Percentiles rank a stretch among this genome's conserved stretches.
Evolutionary conservation across 1,140 invertebrate genomes (phyloP).

Genomic region (Halictus rubicundus): DNA sequence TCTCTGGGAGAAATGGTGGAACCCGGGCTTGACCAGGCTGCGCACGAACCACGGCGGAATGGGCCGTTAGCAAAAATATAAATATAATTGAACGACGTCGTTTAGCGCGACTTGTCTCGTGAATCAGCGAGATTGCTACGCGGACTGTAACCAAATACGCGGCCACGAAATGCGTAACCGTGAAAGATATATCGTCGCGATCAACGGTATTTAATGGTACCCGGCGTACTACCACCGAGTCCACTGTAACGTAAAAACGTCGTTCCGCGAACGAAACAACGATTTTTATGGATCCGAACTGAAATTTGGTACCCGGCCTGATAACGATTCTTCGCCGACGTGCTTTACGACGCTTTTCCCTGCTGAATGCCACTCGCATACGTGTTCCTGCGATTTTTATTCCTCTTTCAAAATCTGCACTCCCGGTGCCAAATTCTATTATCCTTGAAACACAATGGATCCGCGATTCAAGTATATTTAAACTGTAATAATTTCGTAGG

Average conservation of each 20-base stretch:
- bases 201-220: conserved; percentile 8
- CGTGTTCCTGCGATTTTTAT: too few relatives aligned
- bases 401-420: too few relatives aligned
- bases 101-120: conserved; percentile 47
- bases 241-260: background rate
- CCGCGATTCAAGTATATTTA: too few relatives aligned
- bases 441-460: too few relatives aligned
- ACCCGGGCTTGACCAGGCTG: conserved; percentile 7
- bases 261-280: background rate
- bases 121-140: conserved; percentile 42
- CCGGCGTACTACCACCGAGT: background rate
- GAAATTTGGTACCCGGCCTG: background rate
- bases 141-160: conserved; percentile 39
- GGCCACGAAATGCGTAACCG: conserved; percentile 27
- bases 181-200: conserved; percentile 15
- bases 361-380: too few relatives aligned
- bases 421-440: too few relatives aligned
- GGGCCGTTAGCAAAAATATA: conserved; percentile 46
- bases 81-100: conserved; percentile 52
- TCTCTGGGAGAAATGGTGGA: background rate
- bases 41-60: conserved; percentile 18
- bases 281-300: background rate
- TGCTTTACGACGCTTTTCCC: too few relatives aligned
- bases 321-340: too few relatives aligned
- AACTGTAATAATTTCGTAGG: too few relatives aligned